Conservation (phyloP, 2,797 vertebrate genomes). For the Acanthurus leucopareius region DNA sequence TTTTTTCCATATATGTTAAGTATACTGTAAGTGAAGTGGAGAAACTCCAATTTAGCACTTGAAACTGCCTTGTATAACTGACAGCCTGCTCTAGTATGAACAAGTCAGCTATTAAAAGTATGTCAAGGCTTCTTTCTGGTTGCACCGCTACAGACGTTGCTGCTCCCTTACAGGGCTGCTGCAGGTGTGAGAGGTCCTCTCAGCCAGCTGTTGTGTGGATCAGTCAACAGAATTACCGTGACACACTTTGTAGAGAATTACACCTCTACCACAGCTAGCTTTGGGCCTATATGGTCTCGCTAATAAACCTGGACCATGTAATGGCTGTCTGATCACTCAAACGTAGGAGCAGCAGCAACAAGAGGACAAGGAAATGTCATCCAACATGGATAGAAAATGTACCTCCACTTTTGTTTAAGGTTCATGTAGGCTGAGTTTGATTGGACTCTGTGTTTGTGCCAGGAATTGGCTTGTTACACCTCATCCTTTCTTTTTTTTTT, state of each 20-base stretch:
- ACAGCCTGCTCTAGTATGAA: slow-evolving; percentile 80
- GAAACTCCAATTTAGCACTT: slow-evolving; percentile 93
- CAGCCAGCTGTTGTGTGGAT: slow-evolving; percentile 95
- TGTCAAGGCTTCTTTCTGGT: slow-evolving; percentile 89
- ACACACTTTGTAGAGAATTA: slow-evolving; percentile 94
- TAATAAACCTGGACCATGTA: slow-evolving; percentile 95
- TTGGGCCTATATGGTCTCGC: slow-evolving; percentile 92
- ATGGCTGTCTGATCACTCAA: slow-evolving; percentile 95
- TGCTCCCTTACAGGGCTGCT: slow-evolving; percentile 89
- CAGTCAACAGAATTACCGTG: slow-evolving; percentile 94
- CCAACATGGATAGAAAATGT: slow-evolving; percentile 88
- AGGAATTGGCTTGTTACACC: slow-evolving; percentile 77
- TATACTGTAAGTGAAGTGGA: slow-evolving; percentile 82
- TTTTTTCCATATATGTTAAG: slow-evolving; percentile 37
- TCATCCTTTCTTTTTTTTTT: slow-evolving; percentile 42
- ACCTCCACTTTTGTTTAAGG: slow-evolving; percentile 93
- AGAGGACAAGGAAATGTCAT: slow-evolving; percentile 92
- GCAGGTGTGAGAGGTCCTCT: slow-evolving; percentile 89
- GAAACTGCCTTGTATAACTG: slow-evolving; percentile 93
- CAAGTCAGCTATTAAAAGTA: slow-evolving; percentile 85
- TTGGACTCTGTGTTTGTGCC: slow-evolving; percentile 85
- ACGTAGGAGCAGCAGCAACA: slow-evolving; percentile 89
- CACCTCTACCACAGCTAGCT: slow-evolving; percentile 90
- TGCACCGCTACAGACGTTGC: slow-evolving; percentile 89
- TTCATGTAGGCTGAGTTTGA: slow-evolving; percentile 86